Evolutionary conservation across 2,888 invertebrate genomes (phyloP).

Genomic region (Acanthoscelides obtectus): DNA sequence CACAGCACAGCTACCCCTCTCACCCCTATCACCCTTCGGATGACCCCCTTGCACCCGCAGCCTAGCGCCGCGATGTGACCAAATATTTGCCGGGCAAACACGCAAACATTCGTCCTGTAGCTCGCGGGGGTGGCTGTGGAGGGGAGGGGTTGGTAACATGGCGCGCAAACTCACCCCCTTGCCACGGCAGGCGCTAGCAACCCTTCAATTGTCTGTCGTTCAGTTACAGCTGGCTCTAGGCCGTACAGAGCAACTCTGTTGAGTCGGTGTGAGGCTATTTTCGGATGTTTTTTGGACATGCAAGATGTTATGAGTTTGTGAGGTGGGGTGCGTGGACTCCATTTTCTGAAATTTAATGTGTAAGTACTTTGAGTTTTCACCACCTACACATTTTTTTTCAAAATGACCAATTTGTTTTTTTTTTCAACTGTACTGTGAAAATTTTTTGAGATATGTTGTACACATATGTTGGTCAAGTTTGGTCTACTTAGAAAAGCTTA

Average conservation of each 20-base stretch:
- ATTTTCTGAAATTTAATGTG: not conserved
- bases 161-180: not conserved
- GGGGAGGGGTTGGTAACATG: not conserved
- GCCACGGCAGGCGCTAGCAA: not conserved
- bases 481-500: no score
- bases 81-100: not conserved
- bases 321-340: not conserved
- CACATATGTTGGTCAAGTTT: no score
- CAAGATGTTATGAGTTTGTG: not conserved
- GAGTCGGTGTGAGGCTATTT: not conserved
- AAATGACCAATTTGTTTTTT: not conserved
- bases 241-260: not conserved
- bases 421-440: no score
- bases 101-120: not conserved
- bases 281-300: not conserved
- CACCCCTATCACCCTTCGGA: not conserved
- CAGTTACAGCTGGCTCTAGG: not conserved
- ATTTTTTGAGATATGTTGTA: no score
- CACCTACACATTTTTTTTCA: not conserved
- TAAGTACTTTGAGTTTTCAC: not conserved
- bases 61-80: not conserved
- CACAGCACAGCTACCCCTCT: not conserved
- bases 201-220: not conserved
- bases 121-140: not conserved
- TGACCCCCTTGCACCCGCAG: not conserved